Percentiles rank a stretch among this genome's conserved stretches.
These are phyloP conservation scores for Poecilia latipinna DNA, from an alignment of 2,113 vertebrate genomes.

Conservation along the genomic window DNA sequence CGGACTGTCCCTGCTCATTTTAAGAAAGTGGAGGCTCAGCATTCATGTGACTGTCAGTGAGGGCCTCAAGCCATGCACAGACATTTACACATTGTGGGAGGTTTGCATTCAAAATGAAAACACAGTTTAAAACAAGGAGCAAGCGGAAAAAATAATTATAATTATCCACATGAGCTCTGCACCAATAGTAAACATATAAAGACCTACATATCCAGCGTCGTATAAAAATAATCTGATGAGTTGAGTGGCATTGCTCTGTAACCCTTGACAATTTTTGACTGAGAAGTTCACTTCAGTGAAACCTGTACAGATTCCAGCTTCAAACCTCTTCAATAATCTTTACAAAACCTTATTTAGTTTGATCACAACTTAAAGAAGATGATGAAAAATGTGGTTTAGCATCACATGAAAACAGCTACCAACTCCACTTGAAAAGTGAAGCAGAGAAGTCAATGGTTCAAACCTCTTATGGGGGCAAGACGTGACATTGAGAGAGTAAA, in stretches of 20 bases:
- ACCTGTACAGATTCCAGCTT: not conserved
- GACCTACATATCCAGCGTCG: slow-evolving; percentile 13
- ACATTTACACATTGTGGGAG: slow-evolving; percentile 14
- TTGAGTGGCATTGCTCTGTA: slow-evolving; percentile 1
- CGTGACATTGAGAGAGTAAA: slow-evolving; percentile 14
- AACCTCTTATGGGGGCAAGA: not conserved
- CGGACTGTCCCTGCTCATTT: slow-evolving; percentile 15
- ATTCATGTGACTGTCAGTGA: slow-evolving; percentile 56
- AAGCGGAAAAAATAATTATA: slow-evolving; percentile 10
- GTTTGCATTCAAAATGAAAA: slow-evolving; percentile 30
- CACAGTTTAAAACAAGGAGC: slow-evolving; percentile 18
- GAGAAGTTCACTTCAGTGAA: not conserved
- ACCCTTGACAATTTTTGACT: slow-evolving; percentile 5
- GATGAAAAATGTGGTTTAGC: not conserved
- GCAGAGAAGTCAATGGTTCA: not conserved
- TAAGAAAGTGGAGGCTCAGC: slow-evolving; percentile 34
- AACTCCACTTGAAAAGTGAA: not conserved
- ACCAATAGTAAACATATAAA: not conserved
- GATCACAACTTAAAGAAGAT: not conserved
- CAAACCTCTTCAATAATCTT: not conserved
- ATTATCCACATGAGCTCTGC: slow-evolving; percentile 27
- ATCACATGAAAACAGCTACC: not conserved
- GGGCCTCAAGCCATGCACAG: slow-evolving; percentile 17
- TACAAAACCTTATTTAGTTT: not conserved
- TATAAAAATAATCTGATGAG: slow-evolving; percentile 27